Percentiles rank a stretch among this genome's conserved stretches.
Conservation (phyloP, 2,888 invertebrate genomes). For the Lissonota sp. region DNA sequence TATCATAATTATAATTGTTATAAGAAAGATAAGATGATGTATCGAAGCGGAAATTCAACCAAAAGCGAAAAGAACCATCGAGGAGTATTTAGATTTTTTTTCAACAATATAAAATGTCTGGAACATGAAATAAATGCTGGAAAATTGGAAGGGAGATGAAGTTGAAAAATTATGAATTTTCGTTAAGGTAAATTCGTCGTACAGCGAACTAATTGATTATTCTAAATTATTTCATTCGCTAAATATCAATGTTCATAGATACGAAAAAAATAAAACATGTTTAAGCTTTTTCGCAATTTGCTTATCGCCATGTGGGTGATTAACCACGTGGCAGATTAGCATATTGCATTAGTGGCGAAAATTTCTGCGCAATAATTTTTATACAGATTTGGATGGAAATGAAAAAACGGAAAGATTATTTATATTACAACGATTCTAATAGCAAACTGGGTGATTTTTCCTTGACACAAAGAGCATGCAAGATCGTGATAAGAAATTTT, state of each 20-base stretch:
- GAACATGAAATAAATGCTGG: slow-evolving; percentile 16
- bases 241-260: too few relatives aligned
- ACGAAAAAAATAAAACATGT: background rate
- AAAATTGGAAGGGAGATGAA: background rate
- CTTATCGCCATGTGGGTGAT: background rate
- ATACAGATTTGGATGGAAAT: slow-evolving; percentile 1
- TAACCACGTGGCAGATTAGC: background rate
- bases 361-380: slow-evolving; percentile 21
- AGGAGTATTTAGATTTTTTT: background rate
- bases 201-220: background rate
- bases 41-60: slow-evolving; percentile 22
- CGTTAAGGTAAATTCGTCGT: background rate
- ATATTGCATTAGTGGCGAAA: slow-evolving; percentile 20
- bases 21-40: slow-evolving; percentile 1
- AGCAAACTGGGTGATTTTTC: slow-evolving; percentile 20
- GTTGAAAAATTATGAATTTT: background rate
- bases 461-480: background rate
- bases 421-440: slow-evolving; percentile 16
- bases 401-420: background rate
- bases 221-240: background rate
- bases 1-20: background rate
- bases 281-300: background rate
- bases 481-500: slow-evolving; percentile 39
- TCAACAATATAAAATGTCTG: background rate
- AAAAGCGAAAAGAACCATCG: slow-evolving; percentile 14